Base-by-base conservation (phyloP, 1,140 invertebrate species). In the Zaprionus vittiger region DNA sequence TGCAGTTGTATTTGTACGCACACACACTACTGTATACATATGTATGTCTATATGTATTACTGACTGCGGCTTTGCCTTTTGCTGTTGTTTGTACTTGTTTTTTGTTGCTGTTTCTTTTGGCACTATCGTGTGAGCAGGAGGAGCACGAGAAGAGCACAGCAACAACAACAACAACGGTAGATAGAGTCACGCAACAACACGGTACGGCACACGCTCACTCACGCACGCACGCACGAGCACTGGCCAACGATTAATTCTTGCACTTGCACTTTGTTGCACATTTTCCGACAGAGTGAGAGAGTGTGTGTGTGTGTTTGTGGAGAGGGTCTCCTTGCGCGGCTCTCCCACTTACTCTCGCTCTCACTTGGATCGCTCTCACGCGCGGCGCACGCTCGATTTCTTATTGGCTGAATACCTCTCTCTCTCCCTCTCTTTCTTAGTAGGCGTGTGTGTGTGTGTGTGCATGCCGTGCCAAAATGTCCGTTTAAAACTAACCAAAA, bases 191-290 rank as follows among this genome's bases (percentile, higher is more conserved):
- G 38, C 69, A 70, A 15, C 9, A 62, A 15, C 47, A 44, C 52
- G 34, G n/a, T 15, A 20, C 41, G 41, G 41, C 47, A 56, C 49
- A 41, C 20, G 22, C 37, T n/a, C 60, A 55, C 26, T 28, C 37
- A 71, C 47, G 52, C 34, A 59, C 63, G 55, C 63, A 61, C 67
- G 67, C 57, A 69, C 57, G 44, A 34, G 47, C 57, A 74, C 72
- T 69, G 66, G 37, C 28, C 49, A 72, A 72, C 22, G 55, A 70
- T 66, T 63, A 60, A 20, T 72, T 76, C 73, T 61, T 77, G 57
- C 74, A 77, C 59, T 73, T 77, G 63, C 74, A 67, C 56, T 73
- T 73, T 67, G 63, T 73, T 73, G 71, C 70, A 65, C 60, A 60
- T 63, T 56, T 56, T 41, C 31, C 34, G 31, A 12, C 41, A 15